Evolutionary conservation across 2,888 invertebrate genomes (phyloP), one percentile per base, ranked within the genome.

Genomic region (Oligia latruncula): DNA sequence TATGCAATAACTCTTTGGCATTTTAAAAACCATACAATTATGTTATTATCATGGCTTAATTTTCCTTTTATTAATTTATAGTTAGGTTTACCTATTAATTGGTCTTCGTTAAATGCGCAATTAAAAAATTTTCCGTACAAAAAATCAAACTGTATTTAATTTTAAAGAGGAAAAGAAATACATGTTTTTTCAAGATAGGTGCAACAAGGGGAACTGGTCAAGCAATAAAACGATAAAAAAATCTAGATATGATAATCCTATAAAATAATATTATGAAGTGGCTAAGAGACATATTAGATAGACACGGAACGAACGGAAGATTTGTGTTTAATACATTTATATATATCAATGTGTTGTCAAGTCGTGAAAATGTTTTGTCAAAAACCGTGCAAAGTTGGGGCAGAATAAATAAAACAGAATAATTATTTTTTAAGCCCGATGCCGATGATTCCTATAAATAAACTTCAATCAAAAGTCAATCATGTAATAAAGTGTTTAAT

Each of bases 11-110:
- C 46, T 73, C 65, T 66, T 76, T 67, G 52, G 43, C 58, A 2
- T 68, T 84, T 77, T 74, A 40, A 60, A 74, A 71, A 68, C 64
- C 46, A 72, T 85, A 74, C 62, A 74, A 74, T 84, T 74, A 81
- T 35, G 52, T n/a, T 67, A 17, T 71, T 62, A 68, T 13, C 49
- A 1, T 29, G 29, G 6, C 35, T 55, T 55, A 1, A 46, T 85
- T 77, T 81, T 66, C 40, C 20, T 55, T 67, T 71, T 40, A 74
- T 64, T 74, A 66, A 64, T 64, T 29, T 58, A 52, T 60, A 52
- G 65, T 35, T 71, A 71, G 11, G 62, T 72, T 62, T 13, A 71
- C n/a, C 15, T 64, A 35, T 66, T 40, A 52, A 66, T 72, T 15
- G n/a, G 4, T 55, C 1, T 23, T 62, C 0, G 55, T 8, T 11